Evolutionary conservation across 2,888 invertebrate species (phyloP).

Genomic region (Exocentrus adspersus): DNA sequence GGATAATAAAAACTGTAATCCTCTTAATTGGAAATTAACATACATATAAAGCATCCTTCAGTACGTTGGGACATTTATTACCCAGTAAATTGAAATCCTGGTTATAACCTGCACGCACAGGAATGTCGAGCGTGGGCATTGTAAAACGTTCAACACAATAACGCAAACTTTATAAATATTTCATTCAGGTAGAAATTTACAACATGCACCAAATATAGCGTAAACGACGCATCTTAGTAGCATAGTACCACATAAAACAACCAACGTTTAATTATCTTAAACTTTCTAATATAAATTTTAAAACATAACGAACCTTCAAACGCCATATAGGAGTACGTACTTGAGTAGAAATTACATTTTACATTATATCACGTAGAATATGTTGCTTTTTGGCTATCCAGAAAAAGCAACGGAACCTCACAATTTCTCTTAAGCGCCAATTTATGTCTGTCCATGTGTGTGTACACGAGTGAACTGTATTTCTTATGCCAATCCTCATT

Average conservation of each 20-base stretch:
- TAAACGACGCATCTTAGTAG: slow-evolving; percentile 39
- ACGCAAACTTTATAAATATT: slow-evolving; percentile 34
- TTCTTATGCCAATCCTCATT: slow-evolving; percentile 29
- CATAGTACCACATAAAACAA: slow-evolving; percentile 48
- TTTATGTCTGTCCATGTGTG: too few species aligned
- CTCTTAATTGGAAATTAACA: not conserved
- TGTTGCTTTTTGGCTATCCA: too few species aligned
- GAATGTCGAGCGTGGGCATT: slow-evolving; percentile 27
- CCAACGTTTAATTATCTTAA: slow-evolving; percentile 55
- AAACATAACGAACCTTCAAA: slow-evolving; percentile 39
- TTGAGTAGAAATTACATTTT: too few species aligned
- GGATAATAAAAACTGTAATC: not conserved
- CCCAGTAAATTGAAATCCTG: not conserved
- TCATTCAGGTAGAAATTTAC: slow-evolving; percentile 46
- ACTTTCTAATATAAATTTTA: slow-evolving; percentile 54
- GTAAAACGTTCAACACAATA: slow-evolving; percentile 8
- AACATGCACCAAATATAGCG: slow-evolving; percentile 52
- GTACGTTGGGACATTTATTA: slow-evolving; percentile 4
- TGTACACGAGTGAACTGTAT: slow-evolving; percentile 29
- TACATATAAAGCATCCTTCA: not conserved
- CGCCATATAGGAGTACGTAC: too few species aligned
- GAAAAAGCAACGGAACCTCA: too few species aligned
- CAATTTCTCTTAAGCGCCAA: too few species aligned
- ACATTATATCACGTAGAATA: too few species aligned
- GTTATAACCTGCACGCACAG: slow-evolving; percentile 10